Base-by-base conservation (phyloP, 2,888 invertebrate genomes). In the Timandra comae region DNA sequence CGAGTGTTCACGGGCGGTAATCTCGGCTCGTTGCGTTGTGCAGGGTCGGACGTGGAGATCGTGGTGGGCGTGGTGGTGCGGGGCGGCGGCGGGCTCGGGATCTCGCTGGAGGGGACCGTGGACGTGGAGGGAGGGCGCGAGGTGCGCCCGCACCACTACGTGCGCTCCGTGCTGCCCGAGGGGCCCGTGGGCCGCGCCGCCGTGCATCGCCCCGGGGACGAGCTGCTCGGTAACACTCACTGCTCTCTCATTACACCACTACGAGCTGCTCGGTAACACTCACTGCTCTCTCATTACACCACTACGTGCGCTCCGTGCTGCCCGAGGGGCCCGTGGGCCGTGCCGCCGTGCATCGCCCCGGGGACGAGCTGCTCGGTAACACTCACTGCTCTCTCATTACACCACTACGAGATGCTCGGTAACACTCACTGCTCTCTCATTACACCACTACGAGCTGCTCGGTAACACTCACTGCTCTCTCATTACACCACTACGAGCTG, bases 81-180 rank as follows among this genome's bases (percentile, higher is more conserved):
- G 76, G 95, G 96, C 58, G 95, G 96, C 25, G 97, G 97, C 27
- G 99, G 99, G 2, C 88, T 99, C 33, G 99, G 99, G 20, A 98
- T 99, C 57, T 98, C 97, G 29, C 87, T 99, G 43, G 98, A 99
- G 75, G 99, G 99, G 30, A 99, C 99, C 0, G 99, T 98, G 23
- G 99, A 99, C 73, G 98, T 99, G 32, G 96, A 97, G 77, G 99
- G 99, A 0, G 99, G 99, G 0, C 91, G 95, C 35, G 99, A 99
- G 85, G 96, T 98, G 25, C 89, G 98, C 37, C 99, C 99, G 2
- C 99, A 99, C 81, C 99, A 99, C 86, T 99, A 98, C 77, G 98
- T 99, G 64, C 91, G 99, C 50, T 97, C 97, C 32, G 97, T 99
- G 58, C 87, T 99, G 56, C 93, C 95, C n/a, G 97, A 98, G 75